These are phyloP conservation scores for Poecile montanus DNA, from an alignment of 2,797 vertebrate species.

Conservation along the genomic window DNA sequence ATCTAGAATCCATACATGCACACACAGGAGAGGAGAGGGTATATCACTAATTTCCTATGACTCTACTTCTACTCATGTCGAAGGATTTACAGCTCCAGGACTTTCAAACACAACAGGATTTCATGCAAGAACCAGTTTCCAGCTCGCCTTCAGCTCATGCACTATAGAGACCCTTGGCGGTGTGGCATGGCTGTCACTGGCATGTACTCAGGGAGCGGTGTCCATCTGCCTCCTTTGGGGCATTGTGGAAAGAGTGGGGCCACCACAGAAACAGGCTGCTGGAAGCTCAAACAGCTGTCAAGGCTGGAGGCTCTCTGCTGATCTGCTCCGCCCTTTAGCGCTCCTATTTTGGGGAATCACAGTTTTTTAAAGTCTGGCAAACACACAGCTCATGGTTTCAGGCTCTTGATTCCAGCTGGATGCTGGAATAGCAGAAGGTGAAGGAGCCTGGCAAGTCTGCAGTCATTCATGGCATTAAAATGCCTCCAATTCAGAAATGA, in stretches of 20 bases:
- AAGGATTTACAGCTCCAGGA: conserved; percentile 47
- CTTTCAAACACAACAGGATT: conserved; percentile 50
- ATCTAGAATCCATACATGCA: conserved; percentile 74
- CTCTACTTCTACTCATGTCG: conserved; percentile 60
- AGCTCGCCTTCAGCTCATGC: conserved; percentile 77
- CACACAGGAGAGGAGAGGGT: conserved; percentile 46
- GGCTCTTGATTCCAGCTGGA: background rate
- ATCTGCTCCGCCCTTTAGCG: background rate
- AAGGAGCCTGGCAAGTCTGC: background rate
- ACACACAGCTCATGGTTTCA: background rate
- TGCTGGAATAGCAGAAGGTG: background rate
- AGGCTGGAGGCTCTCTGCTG: background rate
- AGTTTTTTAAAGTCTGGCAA: background rate
- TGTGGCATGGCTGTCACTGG: conserved; percentile 73
- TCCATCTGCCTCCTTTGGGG: background rate
- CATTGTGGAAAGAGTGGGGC: background rate
- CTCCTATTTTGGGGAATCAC: background rate
- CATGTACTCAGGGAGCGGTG: conserved; percentile 56
- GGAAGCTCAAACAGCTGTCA: background rate
- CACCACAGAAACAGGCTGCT: background rate
- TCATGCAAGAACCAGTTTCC: conserved; percentile 77
- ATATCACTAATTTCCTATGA: conserved; percentile 35
- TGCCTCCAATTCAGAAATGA: background rate
- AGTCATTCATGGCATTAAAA: background rate
- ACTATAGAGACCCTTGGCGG: conserved; percentile 71